These are phyloP conservation scores for Bettongia penicillata DNA, from an alignment of 2,113 vertebrate species.

Conservation along the genomic window DNA sequence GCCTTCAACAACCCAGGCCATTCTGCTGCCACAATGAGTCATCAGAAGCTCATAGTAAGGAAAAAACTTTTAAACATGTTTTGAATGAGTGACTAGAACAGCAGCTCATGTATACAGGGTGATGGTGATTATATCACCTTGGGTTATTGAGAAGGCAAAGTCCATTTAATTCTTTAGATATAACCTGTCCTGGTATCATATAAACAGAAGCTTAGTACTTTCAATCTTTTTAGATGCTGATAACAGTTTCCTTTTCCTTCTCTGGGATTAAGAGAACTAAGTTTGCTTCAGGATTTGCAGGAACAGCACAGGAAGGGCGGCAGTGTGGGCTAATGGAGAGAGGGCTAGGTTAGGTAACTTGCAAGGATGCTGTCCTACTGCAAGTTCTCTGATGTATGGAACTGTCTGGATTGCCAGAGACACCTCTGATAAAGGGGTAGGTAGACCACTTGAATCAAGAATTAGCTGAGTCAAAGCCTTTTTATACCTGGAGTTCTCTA, in stretches of 20 bases:
- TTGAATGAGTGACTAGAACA: not conserved
- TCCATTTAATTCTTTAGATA: not conserved
- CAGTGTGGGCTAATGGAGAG: too few relatives aligned
- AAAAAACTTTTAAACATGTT: not conserved
- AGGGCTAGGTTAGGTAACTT: not conserved
- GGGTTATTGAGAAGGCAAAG: not conserved
- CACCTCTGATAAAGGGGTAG: not conserved
- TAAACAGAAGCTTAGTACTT: not conserved
- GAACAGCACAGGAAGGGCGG: not conserved
- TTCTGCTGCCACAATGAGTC: not conserved
- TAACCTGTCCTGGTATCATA: not conserved
- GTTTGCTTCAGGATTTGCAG: not conserved
- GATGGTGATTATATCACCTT: not conserved
- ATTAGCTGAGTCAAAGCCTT: not conserved
- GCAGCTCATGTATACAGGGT: not conserved
- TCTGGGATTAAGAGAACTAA: not conserved
- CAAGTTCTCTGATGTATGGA: not conserved
- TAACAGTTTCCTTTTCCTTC: not conserved
- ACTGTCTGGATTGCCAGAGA: not conserved
- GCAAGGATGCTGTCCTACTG: not conserved
- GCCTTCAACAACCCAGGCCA: too few relatives aligned
- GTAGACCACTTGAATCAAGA: not conserved
- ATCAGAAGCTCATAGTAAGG: not conserved
- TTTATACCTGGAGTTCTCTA: not conserved
- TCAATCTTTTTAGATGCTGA: not conserved